Percentiles rank a stretch among this genome's conserved stretches.
Conservation (phyloP, 2,797 vertebrate species). For the Falco berigora region DNA sequence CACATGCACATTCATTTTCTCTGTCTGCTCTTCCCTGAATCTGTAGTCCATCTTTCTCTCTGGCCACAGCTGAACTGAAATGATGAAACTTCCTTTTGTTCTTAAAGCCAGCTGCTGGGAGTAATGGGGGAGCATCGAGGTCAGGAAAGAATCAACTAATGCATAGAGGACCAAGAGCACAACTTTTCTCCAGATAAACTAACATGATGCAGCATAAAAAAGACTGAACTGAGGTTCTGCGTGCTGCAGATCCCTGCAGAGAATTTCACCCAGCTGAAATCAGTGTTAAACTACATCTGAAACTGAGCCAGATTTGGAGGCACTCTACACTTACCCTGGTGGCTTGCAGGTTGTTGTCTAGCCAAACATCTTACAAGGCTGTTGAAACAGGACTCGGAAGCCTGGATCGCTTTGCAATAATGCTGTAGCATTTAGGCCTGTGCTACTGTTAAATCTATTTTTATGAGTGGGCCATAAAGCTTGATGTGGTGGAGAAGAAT, state of each 20-base stretch:
- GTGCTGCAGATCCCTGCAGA: neutral
- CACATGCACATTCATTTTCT: neutral
- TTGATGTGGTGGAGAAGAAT: neutral
- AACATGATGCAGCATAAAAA: neutral
- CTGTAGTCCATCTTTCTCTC: neutral
- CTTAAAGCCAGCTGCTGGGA: neutral
- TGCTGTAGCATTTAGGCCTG: neutral
- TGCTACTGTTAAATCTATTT: neutral
- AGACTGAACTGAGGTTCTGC: neutral
- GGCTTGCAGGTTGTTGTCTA: neutral
- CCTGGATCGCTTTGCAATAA: neutral
- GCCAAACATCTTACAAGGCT: neutral
- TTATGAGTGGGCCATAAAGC: neutral
- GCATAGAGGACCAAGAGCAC: neutral
- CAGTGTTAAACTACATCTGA: neutral
- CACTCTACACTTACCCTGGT: neutral
- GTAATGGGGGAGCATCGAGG: neutral
- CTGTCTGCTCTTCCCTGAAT: neutral
- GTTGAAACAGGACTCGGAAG: neutral
- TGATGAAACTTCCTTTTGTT: conserved; percentile 4
- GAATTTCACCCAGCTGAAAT: neutral
- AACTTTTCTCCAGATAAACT: neutral
- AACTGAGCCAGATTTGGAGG: neutral
- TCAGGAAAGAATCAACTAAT: neutral
- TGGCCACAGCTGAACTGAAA: neutral